Evolutionary conservation across 2,113 vertebrate genomes (phyloP), one percentile per base, ranked within the genome.

Genomic region (Trichechus manatus): DNA sequence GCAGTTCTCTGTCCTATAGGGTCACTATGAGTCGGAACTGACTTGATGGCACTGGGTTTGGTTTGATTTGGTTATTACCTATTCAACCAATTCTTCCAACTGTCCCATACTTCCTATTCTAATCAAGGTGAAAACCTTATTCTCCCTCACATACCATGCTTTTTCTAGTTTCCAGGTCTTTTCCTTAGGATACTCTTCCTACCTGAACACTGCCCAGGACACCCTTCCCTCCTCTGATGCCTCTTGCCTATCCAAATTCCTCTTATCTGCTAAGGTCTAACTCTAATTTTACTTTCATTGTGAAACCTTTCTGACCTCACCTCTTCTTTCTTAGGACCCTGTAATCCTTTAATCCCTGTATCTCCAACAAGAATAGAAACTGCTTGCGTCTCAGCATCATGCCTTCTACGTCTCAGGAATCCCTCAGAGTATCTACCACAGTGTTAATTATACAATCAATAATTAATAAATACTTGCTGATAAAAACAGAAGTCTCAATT

Each of bases 391-490:
- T 96, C 63, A 80, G 87, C 87, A 84, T 93, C 63, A 93, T 75
- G 86, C 61, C 29, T 79, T 81, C 63, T 91, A 80, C 31, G 83
- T 90, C 74, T 86, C 31, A 81, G 80, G 53, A 96, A 86, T 81
- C 31, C 20, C 64, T 39, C 53, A 72, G 11, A 82, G 31, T 78
- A 94, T 20, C 50, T 33, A 84, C 6, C 63, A 68, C 19, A 90
- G n/a, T 39, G 50, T 77, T 81, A 83, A 82, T 31, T 66, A 83
- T 29, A 89, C 27, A 88, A 93, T 87, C 20, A 87, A 66, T 86
- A 97, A 77, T 44, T 93, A 92, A 72, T 77, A 90, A 79, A 91
- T 27, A 68, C n/a, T 86, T 85, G 42, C 79, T 75, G 36, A 59
- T 53, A 68, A 47, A 78, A 94, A 70, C 27, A 68, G 22, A 47